These are phyloP conservation scores for Poecile montanus DNA, from an alignment of 2,797 vertebrate genomes.

Conservation along the genomic window DNA sequence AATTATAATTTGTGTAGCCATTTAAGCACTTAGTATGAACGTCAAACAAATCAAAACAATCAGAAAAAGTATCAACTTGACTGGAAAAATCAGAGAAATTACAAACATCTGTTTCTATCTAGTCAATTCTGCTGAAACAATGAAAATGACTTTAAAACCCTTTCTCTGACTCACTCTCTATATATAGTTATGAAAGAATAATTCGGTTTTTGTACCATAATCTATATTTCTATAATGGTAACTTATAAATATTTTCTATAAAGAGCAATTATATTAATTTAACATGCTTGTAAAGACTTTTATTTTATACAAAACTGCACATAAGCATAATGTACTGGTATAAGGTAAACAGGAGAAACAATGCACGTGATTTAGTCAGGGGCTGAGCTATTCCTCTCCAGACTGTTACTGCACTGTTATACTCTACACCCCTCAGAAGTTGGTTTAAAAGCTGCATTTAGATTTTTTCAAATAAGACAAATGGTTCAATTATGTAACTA, in stretches of 20 bases:
- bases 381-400: background rate
- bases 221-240: background rate
- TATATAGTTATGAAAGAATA: background rate
- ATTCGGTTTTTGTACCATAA: background rate
- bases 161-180: background rate
- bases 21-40: background rate
- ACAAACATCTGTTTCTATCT: background rate
- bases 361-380: fast-evolving
- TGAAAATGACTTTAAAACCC: background rate
- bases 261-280: background rate
- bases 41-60: background rate
- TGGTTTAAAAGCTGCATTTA: background rate
- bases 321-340: background rate
- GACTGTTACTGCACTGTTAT: background rate
- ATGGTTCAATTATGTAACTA: background rate
- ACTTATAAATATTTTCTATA: background rate
- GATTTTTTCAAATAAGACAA: background rate
- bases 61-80: background rate
- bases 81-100: background rate
- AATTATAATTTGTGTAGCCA: background rate
- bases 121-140: background rate
- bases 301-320: background rate
- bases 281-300: too few species aligned
- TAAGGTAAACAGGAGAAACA: background rate
- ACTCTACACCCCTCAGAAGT: background rate